Evolutionary conservation across 2,113 vertebrate species (phyloP), one percentile per base, ranked within the genome.

Genomic region (Rhinolophus ferrumequinum): DNA sequence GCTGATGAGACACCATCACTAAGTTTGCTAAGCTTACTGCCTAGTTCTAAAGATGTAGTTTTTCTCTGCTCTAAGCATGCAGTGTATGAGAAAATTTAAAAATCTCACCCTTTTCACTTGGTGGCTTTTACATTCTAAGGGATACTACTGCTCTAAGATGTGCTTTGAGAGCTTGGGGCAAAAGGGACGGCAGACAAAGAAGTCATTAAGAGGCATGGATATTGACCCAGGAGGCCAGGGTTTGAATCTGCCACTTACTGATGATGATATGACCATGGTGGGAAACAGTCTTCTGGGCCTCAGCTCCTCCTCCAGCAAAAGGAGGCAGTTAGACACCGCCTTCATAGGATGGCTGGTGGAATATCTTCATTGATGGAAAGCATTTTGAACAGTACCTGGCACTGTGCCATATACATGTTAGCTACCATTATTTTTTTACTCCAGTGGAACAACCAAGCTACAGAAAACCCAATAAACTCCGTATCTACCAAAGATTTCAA

Each of bases 401-500:
- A 50, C 14, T 38, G 15, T n/a, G 41, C 60, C 10, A 16, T 28
- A 28, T 30, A 19, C 41, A 30, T 3, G 19, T 50, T 16, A 75
- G 38, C n/a, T 52, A 8, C 6, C 60, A 18, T 50, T 12, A 4
- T 38, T 72, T 88, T 50, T 50, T 69, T 8, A 88, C 28, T 66
- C 30, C 3, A 54, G 66, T 33, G 67, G 69, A 35, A 90, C 95
- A 91, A 60, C 10, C 66, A 70, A 72, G 80, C 64, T 44, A 64
- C 8, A 88, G 73, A 58, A 92, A 89, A 91, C 35, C 80, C 41
- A 58, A 69, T 60, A 50, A 76, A 88, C 47, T 77, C 47, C 69
- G 47, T 4, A 50, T 35, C 58, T 12, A 70, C 58, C 56, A 76
- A 72, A 82, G 73, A 64, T n/a, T 8, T 75, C 77, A 62, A 44